These are phyloP conservation scores for Polypedilum vanderplanki DNA, from an alignment of 1,140 invertebrate species.

Conservation along the genomic window DNA sequence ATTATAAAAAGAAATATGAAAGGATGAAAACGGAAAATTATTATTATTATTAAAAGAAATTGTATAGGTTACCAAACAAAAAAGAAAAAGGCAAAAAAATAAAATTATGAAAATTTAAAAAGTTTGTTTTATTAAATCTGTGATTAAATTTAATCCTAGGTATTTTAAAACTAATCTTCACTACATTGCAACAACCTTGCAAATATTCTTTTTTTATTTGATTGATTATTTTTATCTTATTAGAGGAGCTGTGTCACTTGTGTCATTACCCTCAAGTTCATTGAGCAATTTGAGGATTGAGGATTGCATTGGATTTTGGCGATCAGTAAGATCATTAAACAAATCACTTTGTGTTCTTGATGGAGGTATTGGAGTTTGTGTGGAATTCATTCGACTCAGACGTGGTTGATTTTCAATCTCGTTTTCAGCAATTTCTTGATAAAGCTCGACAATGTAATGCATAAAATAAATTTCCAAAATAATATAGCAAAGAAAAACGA, in stretches of 20 bases:
- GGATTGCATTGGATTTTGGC: neutral
- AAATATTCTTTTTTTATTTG: no score
- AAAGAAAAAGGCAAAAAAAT: no score
- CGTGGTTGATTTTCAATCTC: conserved; percentile 10
- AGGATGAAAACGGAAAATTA: no score
- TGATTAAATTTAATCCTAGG: no score
- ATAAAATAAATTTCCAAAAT: neutral
- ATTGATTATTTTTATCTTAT: neutral
- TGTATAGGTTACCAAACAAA: no score
- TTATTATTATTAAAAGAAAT: no score
- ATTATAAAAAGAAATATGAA: no score
- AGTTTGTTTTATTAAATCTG: no score
- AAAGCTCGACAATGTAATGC: neutral
- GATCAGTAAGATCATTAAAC: neutral
- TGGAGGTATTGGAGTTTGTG: neutral
- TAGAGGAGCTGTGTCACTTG: neutral
- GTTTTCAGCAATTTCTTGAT: neutral
- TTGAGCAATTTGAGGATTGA: neutral
- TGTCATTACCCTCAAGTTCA: neutral
- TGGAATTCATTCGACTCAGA: neutral
- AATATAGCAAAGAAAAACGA: neutral
- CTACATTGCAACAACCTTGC: no score
- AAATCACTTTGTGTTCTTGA: neutral
- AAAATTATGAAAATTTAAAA: no score
- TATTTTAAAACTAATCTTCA: no score